Evolutionary conservation across 2,888 invertebrate genomes (phyloP).

Genomic region (Ceraclea dissimilis): DNA sequence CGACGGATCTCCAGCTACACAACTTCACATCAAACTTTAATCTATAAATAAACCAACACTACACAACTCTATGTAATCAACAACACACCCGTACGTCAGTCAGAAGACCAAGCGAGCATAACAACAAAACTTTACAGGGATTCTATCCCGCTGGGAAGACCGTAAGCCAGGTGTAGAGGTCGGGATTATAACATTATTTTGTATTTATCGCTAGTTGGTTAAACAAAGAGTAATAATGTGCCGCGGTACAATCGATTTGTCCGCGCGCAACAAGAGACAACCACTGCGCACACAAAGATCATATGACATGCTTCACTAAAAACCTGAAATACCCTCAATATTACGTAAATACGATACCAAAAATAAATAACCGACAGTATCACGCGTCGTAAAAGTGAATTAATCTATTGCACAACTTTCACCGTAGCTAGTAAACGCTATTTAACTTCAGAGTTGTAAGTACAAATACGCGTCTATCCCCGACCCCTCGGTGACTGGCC

Average conservation of each 20-base stretch:
- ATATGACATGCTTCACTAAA: conserved; percentile 20
- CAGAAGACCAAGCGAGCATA: neutral
- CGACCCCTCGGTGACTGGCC: conserved; percentile 14
- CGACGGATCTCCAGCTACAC: conserved; percentile 4
- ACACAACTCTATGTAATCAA: neutral
- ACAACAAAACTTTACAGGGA: neutral
- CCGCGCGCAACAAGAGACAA: conserved; percentile 21
- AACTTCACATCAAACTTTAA: conserved; percentile 12
- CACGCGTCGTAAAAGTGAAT: neutral
- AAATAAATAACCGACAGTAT: too few relatives aligned
- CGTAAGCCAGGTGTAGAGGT: neutral
- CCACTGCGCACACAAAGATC: conserved; percentile 22
- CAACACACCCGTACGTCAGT: conserved; percentile 8
- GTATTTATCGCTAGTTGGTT: conserved; percentile 3
- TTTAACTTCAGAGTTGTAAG: neutral
- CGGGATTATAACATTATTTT: conserved; percentile 17
- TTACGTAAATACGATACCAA: too few relatives aligned
- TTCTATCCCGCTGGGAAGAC: neutral
- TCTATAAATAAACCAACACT: conserved; percentile 22
- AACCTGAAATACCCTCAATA: neutral
- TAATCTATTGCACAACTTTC: conserved; percentile 9
- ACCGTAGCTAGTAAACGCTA: neutral
- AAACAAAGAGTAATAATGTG: conserved; percentile 15
- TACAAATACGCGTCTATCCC: conserved; percentile 10
- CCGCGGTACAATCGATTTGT: conserved; percentile 17